Evolutionary conservation across 2,888 invertebrate genomes (phyloP), one percentile per base, ranked within the genome.

Genomic region (Drosophila neutralis): DNA sequence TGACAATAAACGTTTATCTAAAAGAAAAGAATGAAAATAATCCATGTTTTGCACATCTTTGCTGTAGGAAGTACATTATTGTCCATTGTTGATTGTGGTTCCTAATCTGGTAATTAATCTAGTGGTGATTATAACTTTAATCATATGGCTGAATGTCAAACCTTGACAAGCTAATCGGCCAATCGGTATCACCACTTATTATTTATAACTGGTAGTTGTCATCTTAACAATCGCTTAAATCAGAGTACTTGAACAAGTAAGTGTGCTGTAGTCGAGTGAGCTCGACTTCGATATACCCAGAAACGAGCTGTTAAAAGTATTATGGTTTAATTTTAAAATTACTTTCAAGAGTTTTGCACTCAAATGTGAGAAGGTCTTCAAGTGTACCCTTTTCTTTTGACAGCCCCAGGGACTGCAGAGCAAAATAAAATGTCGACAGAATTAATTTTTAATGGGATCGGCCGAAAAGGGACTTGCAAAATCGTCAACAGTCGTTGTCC

Each of bases 91-190:
- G 13, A 35, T 18, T 29, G 13, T 40, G 31, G 29, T 29, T 24
- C 8, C 11, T 36, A 36, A 69, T 59, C 59, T 42, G n/a, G n/a
- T n/a, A 8, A 29, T 3, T 73, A 67, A 52, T 56, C 67, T 42
- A 33, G 6, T 8, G 27, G n/a, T 33, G 33, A 45, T 60, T 60
- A 68, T 31, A 36, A 35, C 21, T 11, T 10, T 40, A 54, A 53
- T 56, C 51, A n/a, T 21, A 29, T n/a, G n/a, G 10, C 27, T 70
- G 33, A 70, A 64, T 52, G 70, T 1, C 65, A 72, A 29, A 60
- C 80, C 77, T 80, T 80, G 62, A 72, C 57, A 31, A 13, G 7
- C 21, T 42, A 21, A 57, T 8, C 36, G 15, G 36, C 15, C 29
- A 40, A 18, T 58, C 15, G 21, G 52, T 27, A 49, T 27, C 4